Base-by-base conservation (phyloP, 1,140 invertebrate species). In the Stenopsyche tienmushanensis region DNA sequence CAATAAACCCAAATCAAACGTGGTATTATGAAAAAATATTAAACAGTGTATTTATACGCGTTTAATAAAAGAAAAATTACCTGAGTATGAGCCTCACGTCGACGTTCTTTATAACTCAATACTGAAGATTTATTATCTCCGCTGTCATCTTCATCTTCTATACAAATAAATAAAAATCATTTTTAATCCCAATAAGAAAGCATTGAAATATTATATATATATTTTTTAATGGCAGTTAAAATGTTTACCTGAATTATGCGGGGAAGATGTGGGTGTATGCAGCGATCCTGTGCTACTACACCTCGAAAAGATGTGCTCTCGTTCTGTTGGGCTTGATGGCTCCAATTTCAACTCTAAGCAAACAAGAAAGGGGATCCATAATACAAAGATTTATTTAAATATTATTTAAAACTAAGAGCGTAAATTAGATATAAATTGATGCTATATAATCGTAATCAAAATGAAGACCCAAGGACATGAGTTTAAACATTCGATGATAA, bases 81-180 rank as follows among this genome's bases (percentile, higher is more conserved):
- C 76, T 96, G 93, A 0, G 96, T 98, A 75, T 98, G 96, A 5
- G 96, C 96, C 78, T 98, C 94, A 65, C 96, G 83, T 29, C 96
- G 83, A 23, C 95, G 80, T 72, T 98, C 96, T 78, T 97, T 97
- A 73, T 97, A 97, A 75, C 89, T 94, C 64, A 94, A 77, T 7
- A 90, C 86, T 25, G 89, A 88, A 70, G 81, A 82, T 76, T 90
- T 91, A 71, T 88, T 86, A 67, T 83, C 83, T 24, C 80, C 77
- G 74, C 91, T 91, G 73, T 91, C 91, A 75, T 96, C 94, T 77
- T 97, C 94, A 80, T 96, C 94, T 78, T 95, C 93, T 90, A 72
- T 45, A 76, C 80, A 65, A 5, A 34, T 7, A 34, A 34, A 13
- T 13, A 13, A 34, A 34, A 34, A 34, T 5, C 5, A 7, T 34